Base-by-base conservation (phyloP, 2,888 invertebrate species). In the Gerris lacustris region DNA sequence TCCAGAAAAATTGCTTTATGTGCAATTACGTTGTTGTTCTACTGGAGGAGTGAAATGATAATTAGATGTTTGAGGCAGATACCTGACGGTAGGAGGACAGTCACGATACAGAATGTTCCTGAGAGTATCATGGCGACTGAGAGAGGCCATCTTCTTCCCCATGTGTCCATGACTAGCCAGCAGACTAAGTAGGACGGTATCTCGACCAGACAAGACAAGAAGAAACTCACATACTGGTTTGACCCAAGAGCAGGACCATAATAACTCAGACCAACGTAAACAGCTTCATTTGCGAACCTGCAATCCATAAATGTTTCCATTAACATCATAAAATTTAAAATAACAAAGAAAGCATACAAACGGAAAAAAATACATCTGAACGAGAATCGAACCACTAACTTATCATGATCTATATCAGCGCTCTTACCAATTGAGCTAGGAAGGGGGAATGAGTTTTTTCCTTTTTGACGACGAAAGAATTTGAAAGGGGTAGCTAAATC, bases 241-340 rank as follows among this genome's bases (percentile, higher is more conserved):
- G 85, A 90, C 9, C 94, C 94, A 69, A 95, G 83, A 1, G 92
- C 89, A 9, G 94, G 94, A 0, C 94, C 93, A 77, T 95, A 95
- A 79, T 94, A 94, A 76, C 93, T 94, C 63, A 95, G 83, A 0
- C 95, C 95, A 18, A 95, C 90, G 78, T 95, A 95, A 4, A 94
- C 94, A 80, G 91, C 93, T 78, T 94, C 92, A 77, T 92, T 94
- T 68, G 94, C 93, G 79, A 95, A 94, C 86, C 85, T 86, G 73
- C 6, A 72, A 70, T 67, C 44, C 7, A 63, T 18, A 67, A n/a
- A 67, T 67, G 44, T 0, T 43, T 64, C n/a, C 18, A 71, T 11
- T 11, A 70, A 15, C 15, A 68, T 15, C 15, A 63, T 17, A 69
- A 17, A 66, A 9, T 63, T 18, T 9, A 11, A 70, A 47, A 44